Conservation (phyloP, 1,140 invertebrate genomes). For the Drosophila setifemur region DNA sequence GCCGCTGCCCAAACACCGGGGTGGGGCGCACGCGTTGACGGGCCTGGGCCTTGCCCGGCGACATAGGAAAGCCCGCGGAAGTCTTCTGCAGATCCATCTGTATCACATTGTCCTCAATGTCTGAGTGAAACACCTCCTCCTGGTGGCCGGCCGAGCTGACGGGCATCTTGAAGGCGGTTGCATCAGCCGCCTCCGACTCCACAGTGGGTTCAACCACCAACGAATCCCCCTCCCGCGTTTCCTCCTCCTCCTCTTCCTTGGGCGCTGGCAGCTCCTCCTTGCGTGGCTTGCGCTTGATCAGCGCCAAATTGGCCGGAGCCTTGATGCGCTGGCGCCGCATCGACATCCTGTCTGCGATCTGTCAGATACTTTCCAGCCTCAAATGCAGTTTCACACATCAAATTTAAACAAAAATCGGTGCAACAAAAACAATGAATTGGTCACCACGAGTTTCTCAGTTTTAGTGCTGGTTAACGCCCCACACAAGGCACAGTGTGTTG, state of each 20-base stretch:
- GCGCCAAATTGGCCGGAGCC: slow-evolving; percentile 81
- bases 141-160: slow-evolving; percentile 30
- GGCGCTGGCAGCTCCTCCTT: slow-evolving; percentile 40
- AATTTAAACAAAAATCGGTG: slow-evolving; percentile 14
- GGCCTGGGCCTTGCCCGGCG: slow-evolving; percentile 60
- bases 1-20: slow-evolving; percentile 77
- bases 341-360: slow-evolving; percentile 52
- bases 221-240: neutral
- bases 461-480: slow-evolving; percentile 24
- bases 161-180: slow-evolving; percentile 65
- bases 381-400: slow-evolving; percentile 48
- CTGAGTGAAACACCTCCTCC: slow-evolving; percentile 66
- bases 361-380: slow-evolving; percentile 5
- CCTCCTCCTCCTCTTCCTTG: slow-evolving; percentile 13
- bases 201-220: neutral
- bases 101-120: slow-evolving; percentile 76
- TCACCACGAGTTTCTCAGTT: slow-evolving; percentile 34
- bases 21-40: slow-evolving; percentile 60
- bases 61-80: slow-evolving; percentile 58
- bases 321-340: slow-evolving; percentile 84
- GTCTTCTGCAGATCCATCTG: slow-evolving; percentile 73
- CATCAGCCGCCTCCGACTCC: slow-evolving; percentile 36
- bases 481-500: neutral
- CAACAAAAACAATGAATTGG: slow-evolving; percentile 19
- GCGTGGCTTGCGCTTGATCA: slow-evolving; percentile 67